phyloP scores from a whole-genome alignment of 1,140 invertebrate species.

The Acromyrmex heyeri region DNA sequence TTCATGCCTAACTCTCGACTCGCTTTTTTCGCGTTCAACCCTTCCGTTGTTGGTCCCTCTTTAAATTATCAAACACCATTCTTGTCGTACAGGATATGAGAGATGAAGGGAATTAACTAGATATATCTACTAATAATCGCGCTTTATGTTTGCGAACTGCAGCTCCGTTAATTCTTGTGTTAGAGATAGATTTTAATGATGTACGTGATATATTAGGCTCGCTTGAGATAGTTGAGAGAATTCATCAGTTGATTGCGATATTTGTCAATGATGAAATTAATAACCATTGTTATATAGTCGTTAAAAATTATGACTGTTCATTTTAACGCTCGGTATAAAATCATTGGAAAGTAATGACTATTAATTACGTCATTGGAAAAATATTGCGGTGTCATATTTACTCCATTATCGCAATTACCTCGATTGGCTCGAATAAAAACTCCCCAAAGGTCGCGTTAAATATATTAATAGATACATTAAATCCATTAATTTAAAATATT shows the following conservation, averaged over 20 bases:
- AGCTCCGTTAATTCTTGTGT: background rate
- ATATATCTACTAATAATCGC: background rate
- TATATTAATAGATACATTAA: slow-evolving; percentile 61
- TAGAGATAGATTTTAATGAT: background rate
- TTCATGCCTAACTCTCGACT: background rate
- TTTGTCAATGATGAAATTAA: slow-evolving; percentile 12
- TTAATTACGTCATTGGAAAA: slow-evolving; percentile 57
- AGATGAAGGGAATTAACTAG: background rate
- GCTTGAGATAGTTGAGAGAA: background rate
- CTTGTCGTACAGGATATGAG: background rate
- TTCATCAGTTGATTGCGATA: background rate
- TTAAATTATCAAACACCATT: background rate
- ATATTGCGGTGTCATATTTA: slow-evolving; percentile 60
- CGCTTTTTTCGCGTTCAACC: slow-evolving; percentile 51
- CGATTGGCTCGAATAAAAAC: slow-evolving; percentile 29
- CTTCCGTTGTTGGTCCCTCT: background rate
- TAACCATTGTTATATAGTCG: slow-evolving; percentile 36
- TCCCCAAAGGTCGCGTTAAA: slow-evolving; percentile 49
- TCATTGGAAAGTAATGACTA: slow-evolving; percentile 41
- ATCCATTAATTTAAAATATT: slow-evolving; percentile 56
- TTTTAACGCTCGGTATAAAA: slow-evolving; percentile 35
- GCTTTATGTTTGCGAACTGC: background rate
- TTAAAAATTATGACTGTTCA: slow-evolving; percentile 56
- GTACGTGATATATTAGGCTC: background rate
- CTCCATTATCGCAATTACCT: slow-evolving; percentile 49